Conservation (phyloP, 2,797 vertebrate genomes). For the Scyliorhinus canicula region DNA sequence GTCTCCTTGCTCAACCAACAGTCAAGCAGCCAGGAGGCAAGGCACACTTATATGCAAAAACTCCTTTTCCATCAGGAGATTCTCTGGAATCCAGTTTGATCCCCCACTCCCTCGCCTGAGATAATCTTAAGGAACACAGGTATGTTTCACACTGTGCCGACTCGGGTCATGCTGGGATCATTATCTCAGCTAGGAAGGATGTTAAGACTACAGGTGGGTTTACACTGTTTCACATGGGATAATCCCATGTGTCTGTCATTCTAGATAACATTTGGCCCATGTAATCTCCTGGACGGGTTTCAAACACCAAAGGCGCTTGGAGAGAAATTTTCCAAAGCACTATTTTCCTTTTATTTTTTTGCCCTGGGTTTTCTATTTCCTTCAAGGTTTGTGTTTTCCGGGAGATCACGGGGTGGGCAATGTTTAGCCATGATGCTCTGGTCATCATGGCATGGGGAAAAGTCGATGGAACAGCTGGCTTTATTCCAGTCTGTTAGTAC, state of each 20-base stretch:
- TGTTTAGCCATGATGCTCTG: background rate
- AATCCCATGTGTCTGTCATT: background rate
- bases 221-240: background rate
- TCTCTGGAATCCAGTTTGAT: background rate
- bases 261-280: background rate
- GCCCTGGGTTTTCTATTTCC: background rate
- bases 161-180: background rate
- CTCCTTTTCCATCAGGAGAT: background rate
- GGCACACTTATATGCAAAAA: background rate
- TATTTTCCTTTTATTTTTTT: too few species aligned
- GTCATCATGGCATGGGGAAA: background rate
- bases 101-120: background rate
- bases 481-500: background rate
- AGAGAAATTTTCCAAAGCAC: background rate
- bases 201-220: background rate
- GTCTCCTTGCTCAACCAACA: slow-evolving; percentile 13
- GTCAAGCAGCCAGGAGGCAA: slow-evolving; percentile 2
- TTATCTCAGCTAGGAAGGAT: background rate
- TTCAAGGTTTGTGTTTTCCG: background rate
- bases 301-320: background rate
- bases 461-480: background rate
- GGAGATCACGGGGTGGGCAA: background rate
- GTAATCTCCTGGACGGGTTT: slow-evolving; percentile 7
- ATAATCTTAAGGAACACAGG: background rate
- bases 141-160: background rate